A percentile compares a stretch with the other conserved stretches of the same genome.
phyloP scores from a whole-genome alignment of 2,888 invertebrate species.

The Dynastes tityus region DNA sequence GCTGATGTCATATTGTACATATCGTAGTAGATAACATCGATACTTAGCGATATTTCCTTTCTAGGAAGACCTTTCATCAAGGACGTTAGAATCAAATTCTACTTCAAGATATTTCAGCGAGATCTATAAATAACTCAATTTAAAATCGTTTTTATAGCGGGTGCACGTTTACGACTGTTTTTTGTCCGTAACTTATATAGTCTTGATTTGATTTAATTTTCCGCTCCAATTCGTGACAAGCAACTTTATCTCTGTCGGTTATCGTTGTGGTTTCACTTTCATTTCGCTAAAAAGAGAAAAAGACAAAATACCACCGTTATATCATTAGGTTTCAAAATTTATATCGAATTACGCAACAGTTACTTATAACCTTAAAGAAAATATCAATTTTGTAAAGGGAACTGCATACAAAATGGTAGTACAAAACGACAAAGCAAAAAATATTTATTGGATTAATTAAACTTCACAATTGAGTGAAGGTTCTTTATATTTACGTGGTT shows the following conservation, averaged over 20 bases:
- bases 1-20: too few relatives aligned
- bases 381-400: background rate
- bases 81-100: too few relatives aligned
- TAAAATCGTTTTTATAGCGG: too few relatives aligned
- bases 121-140: too few relatives aligned
- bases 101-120: background rate
- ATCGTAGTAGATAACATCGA: too few relatives aligned
- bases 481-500: too few relatives aligned
- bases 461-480: too few relatives aligned
- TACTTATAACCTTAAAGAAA: background rate
- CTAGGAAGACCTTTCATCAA: too few relatives aligned
- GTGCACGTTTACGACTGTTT: background rate
- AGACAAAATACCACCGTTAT: constrained; percentile 20
- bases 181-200: constrained; percentile 20
- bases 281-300: constrained; percentile 16
- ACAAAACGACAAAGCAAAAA: background rate
- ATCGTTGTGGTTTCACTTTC: constrained; percentile 42
- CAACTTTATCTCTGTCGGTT: constrained; percentile 39
- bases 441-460: too few relatives aligned
- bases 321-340: constrained; percentile 18
- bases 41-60: too few relatives aligned
- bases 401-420: background rate
- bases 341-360: constrained; percentile 9
- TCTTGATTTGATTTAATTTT: constrained; percentile 36
- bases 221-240: constrained; percentile 32